Evolutionary conservation across 2,888 invertebrate species (phyloP).

Genomic region (Limenitis camilla): DNA sequence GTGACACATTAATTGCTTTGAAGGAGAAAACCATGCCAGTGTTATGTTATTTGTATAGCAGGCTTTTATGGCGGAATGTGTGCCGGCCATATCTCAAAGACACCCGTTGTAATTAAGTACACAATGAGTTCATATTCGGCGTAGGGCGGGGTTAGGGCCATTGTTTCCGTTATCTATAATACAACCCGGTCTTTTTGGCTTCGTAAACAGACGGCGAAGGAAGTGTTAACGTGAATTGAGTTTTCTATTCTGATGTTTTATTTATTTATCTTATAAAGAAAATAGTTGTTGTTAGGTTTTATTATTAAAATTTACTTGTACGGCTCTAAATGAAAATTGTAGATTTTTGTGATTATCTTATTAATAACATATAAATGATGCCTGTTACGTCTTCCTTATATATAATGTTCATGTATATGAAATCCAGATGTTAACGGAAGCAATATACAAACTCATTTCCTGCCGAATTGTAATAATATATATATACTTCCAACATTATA

Average conservation of each 20-base stretch:
- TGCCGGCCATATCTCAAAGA: conserved; percentile 5
- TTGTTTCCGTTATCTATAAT: conserved; percentile 4
- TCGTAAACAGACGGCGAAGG: conserved; percentile 1
- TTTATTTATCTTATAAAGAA: no score
- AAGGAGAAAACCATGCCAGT: not conserved
- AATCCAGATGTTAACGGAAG: no score
- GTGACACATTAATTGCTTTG: conserved; percentile 1
- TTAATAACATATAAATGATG: no score
- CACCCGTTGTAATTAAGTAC: conserved; percentile 5
- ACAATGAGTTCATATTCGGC: conserved; percentile 6
- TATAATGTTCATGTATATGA: no score
- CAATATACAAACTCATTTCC: no score
- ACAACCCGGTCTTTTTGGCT: conserved; percentile 5
- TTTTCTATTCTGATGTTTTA: not conserved
- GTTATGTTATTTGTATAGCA: conserved; percentile 1
- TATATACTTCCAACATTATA: no score
- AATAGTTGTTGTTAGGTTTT: no score
- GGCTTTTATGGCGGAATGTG: conserved; percentile 1
- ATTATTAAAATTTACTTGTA: no score
- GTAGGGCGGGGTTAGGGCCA: conserved; percentile 1
- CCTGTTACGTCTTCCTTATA: no score
- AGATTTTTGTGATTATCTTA: no score
- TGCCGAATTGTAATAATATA: no score
- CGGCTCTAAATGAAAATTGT: no score
- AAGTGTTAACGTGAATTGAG: conserved; percentile 3